Evolutionary conservation across 1,140 invertebrate species (phyloP).

Genomic region (Caenorhabditis briggsae): DNA sequence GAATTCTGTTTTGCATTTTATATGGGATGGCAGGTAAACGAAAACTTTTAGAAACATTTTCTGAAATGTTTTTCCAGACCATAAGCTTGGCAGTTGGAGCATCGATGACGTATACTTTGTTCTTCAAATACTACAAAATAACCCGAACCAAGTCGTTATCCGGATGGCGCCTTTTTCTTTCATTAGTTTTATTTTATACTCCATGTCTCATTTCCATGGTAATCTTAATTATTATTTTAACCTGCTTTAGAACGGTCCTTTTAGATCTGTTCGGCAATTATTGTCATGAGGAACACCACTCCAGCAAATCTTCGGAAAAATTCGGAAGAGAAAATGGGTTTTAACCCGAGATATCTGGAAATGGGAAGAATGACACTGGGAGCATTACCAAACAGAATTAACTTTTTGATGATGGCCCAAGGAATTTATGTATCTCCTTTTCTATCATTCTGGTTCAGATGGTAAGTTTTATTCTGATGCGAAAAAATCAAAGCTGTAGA

Average conservation of each 20-base stretch:
- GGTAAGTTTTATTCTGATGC: background rate
- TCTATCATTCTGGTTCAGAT: background rate
- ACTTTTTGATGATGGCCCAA: background rate
- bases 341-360: background rate
- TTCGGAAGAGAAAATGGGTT: background rate
- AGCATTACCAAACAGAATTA: background rate
- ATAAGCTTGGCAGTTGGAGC: background rate
- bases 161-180: background rate
- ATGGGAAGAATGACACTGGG: constrained; percentile 15
- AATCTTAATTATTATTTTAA: background rate
- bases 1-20: background rate
- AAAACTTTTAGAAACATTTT: background rate
- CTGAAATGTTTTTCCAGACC: background rate
- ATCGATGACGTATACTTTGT: constrained; percentile 12
- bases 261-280: background rate
- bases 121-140: constrained; percentile 1
- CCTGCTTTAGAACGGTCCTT: background rate
- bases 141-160: background rate
- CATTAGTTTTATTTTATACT: background rate
- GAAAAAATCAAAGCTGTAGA: too few species aligned
- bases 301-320: background rate
- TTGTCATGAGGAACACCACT: background rate
- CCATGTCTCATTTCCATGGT: constrained; percentile 3
- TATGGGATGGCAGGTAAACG: constrained; percentile 18
- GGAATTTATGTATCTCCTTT: background rate